phyloP scores from a whole-genome alignment of 2,797 vertebrate species.

The Rallus crepitans region DNA sequence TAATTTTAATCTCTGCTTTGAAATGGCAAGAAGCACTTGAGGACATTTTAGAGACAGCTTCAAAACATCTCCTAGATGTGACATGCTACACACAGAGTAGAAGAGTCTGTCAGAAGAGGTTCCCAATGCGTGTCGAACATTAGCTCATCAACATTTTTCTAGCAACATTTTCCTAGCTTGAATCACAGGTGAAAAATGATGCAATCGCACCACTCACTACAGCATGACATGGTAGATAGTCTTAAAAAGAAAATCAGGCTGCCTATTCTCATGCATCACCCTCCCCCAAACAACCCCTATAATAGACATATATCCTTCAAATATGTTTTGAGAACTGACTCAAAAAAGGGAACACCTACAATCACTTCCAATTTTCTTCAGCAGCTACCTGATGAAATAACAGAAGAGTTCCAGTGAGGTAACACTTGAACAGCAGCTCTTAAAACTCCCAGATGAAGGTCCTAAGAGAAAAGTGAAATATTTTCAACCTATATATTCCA shows the following conservation, averaged over 20 bases:
- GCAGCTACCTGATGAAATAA: not conserved
- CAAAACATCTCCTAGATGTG: not conserved
- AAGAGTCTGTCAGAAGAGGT: not conserved
- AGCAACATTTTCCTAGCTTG: not conserved
- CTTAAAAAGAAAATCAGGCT: not conserved
- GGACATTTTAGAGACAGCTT: not conserved
- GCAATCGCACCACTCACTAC: not conserved
- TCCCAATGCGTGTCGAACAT: not conserved
- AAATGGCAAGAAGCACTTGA: not conserved
- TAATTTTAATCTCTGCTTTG: not conserved
- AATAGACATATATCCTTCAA: not conserved
- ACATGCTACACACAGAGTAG: not conserved
- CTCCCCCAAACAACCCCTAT: not conserved
- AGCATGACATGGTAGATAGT: not conserved
- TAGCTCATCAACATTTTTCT: not conserved
- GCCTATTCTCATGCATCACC: not conserved
- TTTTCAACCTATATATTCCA: not conserved
- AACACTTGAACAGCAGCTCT: not conserved
- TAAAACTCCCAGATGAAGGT: not conserved
- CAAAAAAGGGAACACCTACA: not conserved
- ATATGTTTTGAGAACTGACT: not conserved
- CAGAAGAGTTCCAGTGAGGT: not conserved
- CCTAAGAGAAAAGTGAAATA: not conserved
- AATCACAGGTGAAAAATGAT: not conserved
- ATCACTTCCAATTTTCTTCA: not conserved